Evolutionary conservation across 1,140 invertebrate species (phyloP).

Genomic region (Aleiodes sp.): DNA sequence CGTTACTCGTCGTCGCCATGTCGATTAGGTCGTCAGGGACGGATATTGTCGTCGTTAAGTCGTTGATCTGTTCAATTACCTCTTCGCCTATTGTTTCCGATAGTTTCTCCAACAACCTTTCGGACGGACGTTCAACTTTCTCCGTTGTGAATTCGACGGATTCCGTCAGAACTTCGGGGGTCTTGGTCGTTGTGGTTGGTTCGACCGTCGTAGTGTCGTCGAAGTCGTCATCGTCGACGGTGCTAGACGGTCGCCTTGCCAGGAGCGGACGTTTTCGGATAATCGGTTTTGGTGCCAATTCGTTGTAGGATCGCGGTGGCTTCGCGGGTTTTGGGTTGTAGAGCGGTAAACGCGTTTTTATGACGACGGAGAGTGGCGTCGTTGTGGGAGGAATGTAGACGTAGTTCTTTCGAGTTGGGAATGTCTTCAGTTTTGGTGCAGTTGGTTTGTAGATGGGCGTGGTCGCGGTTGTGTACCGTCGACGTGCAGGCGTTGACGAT

Average conservation of each 20-base stretch:
- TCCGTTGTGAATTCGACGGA: no score
- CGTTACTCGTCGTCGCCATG: neutral
- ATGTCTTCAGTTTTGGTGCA: slow-evolving; percentile 52
- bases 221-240: neutral
- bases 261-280: slow-evolving; percentile 53
- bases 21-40: neutral
- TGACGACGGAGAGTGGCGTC: slow-evolving; percentile 56
- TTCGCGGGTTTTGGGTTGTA: slow-evolving; percentile 58
- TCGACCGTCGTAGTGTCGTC: neutral
- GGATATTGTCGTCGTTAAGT: neutral
- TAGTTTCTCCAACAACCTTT: neutral
- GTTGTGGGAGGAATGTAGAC: slow-evolving; percentile 56
- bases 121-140: neutral
- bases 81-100: neutral
- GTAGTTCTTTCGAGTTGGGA: slow-evolving; percentile 54
- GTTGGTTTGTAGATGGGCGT: neutral
- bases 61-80: neutral
- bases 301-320: slow-evolving; percentile 55
- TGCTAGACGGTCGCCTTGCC: slow-evolving; percentile 29
- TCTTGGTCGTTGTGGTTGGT: neutral
- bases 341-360: slow-evolving; percentile 52
- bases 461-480: neutral
- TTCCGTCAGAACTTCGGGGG: neutral
- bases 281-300: slow-evolving; percentile 56
- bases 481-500: neutral